Evolutionary conservation across 2,888 invertebrate species (phyloP).

Genomic region (Drymonia ruficornis): DNA sequence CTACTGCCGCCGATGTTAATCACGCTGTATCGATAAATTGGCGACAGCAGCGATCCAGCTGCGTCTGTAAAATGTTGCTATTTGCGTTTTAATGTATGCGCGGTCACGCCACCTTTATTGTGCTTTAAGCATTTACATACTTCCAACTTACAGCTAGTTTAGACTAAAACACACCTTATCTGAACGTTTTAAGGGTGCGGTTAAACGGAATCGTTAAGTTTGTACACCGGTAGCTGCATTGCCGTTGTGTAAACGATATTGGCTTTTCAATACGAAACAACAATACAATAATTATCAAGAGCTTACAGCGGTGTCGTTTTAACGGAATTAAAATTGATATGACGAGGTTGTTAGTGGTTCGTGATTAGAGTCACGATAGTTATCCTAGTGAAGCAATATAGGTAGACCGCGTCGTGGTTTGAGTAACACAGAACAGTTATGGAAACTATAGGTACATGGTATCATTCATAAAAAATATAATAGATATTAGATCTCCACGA

Average conservation of each 20-base stretch:
- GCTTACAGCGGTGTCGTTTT: constrained; percentile 30
- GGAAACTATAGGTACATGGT: too few relatives aligned
- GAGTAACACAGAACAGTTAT: neutral
- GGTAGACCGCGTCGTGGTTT: too few relatives aligned
- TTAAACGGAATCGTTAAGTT: constrained; percentile 16
- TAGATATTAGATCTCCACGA: too few relatives aligned
- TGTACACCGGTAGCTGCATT: constrained; percentile 47
- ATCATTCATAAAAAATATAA: too few relatives aligned
- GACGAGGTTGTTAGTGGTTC: constrained; percentile 7
- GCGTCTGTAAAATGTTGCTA: constrained; percentile 51
- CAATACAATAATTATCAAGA: constrained; percentile 53
- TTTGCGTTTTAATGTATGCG: constrained; percentile 58
- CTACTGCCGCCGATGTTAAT: constrained; percentile 45
- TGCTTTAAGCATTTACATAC: constrained; percentile 51
- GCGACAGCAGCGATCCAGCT: constrained; percentile 49
- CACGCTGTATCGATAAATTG: constrained; percentile 62
- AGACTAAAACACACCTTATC: constrained; percentile 32
- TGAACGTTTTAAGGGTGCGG: constrained; percentile 20
- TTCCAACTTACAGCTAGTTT: constrained; percentile 14
- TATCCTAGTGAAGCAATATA: too few relatives aligned
- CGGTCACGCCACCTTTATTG: constrained; percentile 62
- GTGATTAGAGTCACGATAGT: too few relatives aligned
- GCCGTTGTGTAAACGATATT: constrained; percentile 50
- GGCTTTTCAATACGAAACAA: constrained; percentile 53
- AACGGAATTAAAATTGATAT: constrained; percentile 39